phyloP scores from a whole-genome alignment of 2,888 invertebrate genomes.

The Dusona sp. region DNA sequence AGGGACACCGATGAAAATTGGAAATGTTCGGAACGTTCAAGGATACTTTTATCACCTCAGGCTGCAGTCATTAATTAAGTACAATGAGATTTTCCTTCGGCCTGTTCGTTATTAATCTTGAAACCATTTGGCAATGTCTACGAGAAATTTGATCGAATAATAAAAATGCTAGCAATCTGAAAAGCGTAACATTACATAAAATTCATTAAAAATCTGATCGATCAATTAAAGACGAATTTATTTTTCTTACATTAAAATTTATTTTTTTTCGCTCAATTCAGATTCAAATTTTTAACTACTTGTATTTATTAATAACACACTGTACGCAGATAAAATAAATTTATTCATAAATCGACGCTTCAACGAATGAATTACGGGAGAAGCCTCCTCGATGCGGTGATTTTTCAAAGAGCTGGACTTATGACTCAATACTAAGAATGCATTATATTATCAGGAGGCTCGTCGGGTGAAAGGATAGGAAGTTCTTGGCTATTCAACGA shows the following conservation, averaged over 20 bases:
- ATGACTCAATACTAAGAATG: background rate
- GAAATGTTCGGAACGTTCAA: constrained; percentile 32
- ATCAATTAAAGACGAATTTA: background rate
- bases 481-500: constrained; percentile 51
- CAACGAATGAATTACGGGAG: no score
- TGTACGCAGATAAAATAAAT: no score
- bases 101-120: background rate
- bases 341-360: no score
- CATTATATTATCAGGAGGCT: constrained; percentile 23
- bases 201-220: background rate
- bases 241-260: background rate
- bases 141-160: background rate
- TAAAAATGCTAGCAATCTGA: background rate
- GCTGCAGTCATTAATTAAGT: constrained; percentile 49
- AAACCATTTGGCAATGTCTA: background rate
- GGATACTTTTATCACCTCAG: constrained; percentile 44
- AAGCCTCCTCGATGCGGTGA: no score
- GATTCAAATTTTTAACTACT: no score
- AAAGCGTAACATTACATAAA: background rate
- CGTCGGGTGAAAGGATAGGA: constrained; percentile 65
- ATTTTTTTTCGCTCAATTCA: no score
- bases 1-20: constrained; percentile 74
- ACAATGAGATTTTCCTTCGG: constrained; percentile 26
- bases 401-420: no score
- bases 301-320: no score